Evolutionary conservation across 1,140 invertebrate species (phyloP).

Genomic region (Tetragonula clypearis): DNA sequence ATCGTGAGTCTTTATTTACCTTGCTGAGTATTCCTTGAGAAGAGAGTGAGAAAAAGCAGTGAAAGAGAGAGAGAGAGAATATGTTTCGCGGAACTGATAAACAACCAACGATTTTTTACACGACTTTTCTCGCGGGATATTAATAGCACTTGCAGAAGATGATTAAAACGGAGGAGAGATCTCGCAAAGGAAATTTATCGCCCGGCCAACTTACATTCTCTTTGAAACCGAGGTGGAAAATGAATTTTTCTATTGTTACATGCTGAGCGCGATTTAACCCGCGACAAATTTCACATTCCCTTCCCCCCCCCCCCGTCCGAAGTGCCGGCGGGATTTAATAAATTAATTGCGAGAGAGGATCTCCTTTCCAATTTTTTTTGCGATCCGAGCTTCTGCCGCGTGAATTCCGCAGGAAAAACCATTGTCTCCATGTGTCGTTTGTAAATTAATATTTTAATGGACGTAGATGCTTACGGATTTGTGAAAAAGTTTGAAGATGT

Average conservation of each 20-base stretch:
- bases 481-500: too few relatives aligned
- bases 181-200: not conserved
- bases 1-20: not conserved
- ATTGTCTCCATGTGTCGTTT: not conserved
- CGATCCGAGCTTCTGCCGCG: not conserved
- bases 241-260: conserved; percentile 23
- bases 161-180: not conserved
- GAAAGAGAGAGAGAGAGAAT: not conserved
- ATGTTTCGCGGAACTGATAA: not conserved
- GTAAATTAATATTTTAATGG: too few relatives aligned
- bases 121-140: not conserved
- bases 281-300: not conserved
- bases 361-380: not conserved
- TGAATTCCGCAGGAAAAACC: not conserved
- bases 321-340: not conserved
- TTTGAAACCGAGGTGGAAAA: not conserved
- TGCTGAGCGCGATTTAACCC: not conserved
- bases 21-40: not conserved
- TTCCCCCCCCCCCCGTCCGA: not conserved
- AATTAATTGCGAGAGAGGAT: not conserved
- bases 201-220: not conserved
- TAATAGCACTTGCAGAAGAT: not conserved
- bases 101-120: not conserved
- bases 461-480: too few relatives aligned
- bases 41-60: not conserved